Percentiles rank a stretch among this genome's conserved stretches.
These are phyloP conservation scores for Molothrus aeneus DNA, from an alignment of 2,797 vertebrate species.

Conservation along the genomic window DNA sequence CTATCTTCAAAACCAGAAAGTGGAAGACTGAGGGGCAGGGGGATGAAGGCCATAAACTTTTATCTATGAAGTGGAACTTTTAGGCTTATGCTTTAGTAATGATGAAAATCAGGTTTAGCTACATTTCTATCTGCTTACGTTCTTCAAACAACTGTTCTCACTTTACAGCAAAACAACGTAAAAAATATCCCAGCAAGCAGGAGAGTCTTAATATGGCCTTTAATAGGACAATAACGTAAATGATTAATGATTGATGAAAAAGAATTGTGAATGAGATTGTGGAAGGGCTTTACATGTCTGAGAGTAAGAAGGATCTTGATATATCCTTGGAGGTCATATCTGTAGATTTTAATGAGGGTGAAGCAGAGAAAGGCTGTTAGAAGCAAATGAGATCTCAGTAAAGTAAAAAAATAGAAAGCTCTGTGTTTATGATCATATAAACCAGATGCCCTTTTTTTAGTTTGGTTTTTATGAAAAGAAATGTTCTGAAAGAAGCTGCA, in stretches of 20 bases:
- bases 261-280: conserved; percentile 1
- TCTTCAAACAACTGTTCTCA: background rate
- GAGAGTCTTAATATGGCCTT: background rate
- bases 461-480: background rate
- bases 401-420: background rate
- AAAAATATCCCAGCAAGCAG: background rate
- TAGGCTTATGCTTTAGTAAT: background rate
- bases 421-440: background rate
- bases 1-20: background rate
- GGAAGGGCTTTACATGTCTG: background rate
- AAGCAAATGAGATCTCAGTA: background rate
- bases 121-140: conserved; percentile 12
- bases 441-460: background rate
- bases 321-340: background rate
- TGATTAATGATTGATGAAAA: conserved; percentile 6
- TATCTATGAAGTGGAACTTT: background rate
- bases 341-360: background rate
- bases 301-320: background rate
- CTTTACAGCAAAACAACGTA: background rate
- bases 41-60: background rate
- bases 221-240: background rate
- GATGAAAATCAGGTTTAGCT: conserved; percentile 56
- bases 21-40: background rate
- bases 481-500: background rate
- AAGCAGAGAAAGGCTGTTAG: background rate